A percentile compares a stretch with the other conserved stretches of the same genome.
phyloP scores from a whole-genome alignment of 2,888 invertebrate genomes.

The Apantesis nais region DNA sequence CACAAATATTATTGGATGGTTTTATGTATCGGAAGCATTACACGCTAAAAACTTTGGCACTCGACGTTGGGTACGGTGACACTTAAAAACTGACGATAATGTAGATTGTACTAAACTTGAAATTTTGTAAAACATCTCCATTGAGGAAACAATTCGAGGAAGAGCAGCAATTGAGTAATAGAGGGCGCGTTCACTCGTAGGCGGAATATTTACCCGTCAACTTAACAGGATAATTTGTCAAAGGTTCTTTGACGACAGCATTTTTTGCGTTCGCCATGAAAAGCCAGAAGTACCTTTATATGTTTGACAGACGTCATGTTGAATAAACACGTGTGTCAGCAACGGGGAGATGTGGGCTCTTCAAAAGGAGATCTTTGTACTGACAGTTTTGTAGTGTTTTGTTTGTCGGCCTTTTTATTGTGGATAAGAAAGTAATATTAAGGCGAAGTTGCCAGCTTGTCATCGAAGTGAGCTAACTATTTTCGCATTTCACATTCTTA shows the following conservation, averaged over 20 bases:
- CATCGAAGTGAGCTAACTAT: constrained; percentile 4
- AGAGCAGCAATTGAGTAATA: constrained; percentile 37
- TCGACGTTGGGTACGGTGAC: constrained; percentile 61
- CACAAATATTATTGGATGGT: constrained; percentile 82
- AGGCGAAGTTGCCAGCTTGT: background rate
- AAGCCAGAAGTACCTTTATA: constrained; percentile 64
- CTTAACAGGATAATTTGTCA: constrained; percentile 78
- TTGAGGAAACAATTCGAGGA: constrained; percentile 44
- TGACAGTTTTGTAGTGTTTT: constrained; percentile 33
- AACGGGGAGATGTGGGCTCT: constrained; percentile 54
- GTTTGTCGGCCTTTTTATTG: constrained; percentile 38
- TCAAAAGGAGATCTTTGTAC: constrained; percentile 48
- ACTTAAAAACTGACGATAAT: constrained; percentile 65
- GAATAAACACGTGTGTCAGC: constrained; percentile 67
- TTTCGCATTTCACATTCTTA: constrained; percentile 14
- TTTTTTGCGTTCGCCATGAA: constrained; percentile 63
- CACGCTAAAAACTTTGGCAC: constrained; percentile 81
- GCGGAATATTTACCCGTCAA: constrained; percentile 63
- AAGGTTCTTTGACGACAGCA: constrained; percentile 70
- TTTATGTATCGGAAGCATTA: constrained; percentile 85
- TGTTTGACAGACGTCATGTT: constrained; percentile 74
- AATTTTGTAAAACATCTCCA: constrained; percentile 46
- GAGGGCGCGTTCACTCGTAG: constrained; percentile 30
- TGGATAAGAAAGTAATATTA: constrained; percentile 29
- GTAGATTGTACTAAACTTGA: constrained; percentile 52